phyloP scores from a whole-genome alignment of 37 sponge, comb jelly and placozoan species.

The Amphimedon queenslandica region DNA sequence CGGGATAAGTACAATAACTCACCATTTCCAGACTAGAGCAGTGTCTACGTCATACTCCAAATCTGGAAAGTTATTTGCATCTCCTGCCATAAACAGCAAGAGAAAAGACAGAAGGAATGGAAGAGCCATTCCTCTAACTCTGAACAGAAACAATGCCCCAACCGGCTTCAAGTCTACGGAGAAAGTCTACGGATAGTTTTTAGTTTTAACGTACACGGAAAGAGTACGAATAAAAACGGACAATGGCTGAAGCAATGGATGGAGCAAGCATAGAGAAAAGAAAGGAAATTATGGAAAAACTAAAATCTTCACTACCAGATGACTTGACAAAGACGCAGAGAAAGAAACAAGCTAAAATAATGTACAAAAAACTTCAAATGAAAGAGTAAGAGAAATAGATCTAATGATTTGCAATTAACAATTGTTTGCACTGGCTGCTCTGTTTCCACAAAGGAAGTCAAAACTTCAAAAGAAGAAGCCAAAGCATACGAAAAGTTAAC shows the following conservation, averaged over 20 bases:
- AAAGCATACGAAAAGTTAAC: background rate
- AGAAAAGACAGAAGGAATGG: background rate
- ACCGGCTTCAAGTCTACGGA: too few species aligned
- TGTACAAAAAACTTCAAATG: too few species aligned
- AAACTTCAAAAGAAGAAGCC: slow-evolving; percentile 24
- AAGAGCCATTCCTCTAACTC: background rate
- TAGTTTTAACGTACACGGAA: too few species aligned
- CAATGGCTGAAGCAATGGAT: too few species aligned
- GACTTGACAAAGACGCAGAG: slow-evolving; percentile 46
- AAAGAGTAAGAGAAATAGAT: too few species aligned
- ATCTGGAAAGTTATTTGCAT: background rate
- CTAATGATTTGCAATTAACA: too few species aligned
- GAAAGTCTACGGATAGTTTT: too few species aligned
- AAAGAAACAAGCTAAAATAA: slow-evolving; percentile 30
- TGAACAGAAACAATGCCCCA: too few species aligned
- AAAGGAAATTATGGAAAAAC: background rate
- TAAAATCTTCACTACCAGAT: slow-evolving; percentile 20
- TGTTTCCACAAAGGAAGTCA: too few species aligned
- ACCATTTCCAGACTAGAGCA: background rate
- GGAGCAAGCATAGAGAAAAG: too few species aligned
- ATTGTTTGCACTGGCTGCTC: too few species aligned
- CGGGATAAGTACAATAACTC: background rate
- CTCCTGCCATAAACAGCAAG: background rate
- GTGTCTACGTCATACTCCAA: background rate
- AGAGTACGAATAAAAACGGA: too few species aligned